Evolutionary conservation across 2,888 invertebrate genomes (phyloP), one percentile per base, ranked within the genome.

Genomic region (Rugalucina vietnamica): DNA sequence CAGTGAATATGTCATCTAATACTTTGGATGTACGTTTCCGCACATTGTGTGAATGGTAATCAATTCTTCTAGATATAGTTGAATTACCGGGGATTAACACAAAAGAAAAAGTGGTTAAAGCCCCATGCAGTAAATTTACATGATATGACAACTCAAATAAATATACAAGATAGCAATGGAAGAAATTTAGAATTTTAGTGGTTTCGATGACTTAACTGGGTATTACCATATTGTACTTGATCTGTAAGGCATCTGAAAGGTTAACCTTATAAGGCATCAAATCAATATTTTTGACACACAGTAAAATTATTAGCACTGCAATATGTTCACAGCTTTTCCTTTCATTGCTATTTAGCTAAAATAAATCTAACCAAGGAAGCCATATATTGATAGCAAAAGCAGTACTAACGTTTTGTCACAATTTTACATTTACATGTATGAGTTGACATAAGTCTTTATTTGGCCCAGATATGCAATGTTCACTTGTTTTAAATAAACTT

Each of bases 151-250:
- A 32, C 34, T 34, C 32, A 24, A 24, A 27, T 24, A 60, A 2
- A 43, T 43, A 12, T 12, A 43, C 43, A n/a, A n/a, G 8, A 65
- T 65, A 65, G 65, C 65, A 65, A 65, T 65, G 65, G 65, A 65
- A 65, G 65, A 65, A 65, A 65, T n/a, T n/a, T n/a, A n/a, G n/a
- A n/a, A n/a, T n/a, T n/a, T n/a, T n/a, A n/a, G n/a, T n/a, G n/a
- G n/a, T n/a, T n/a, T n/a, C n/a, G n/a, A n/a, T n/a, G n/a, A n/a
- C n/a, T n/a, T n/a, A n/a, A n/a, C n/a, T n/a, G n/a, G n/a, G n/a
- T n/a, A n/a, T n/a, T n/a, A n/a, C n/a, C n/a, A n/a, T n/a, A n/a
- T n/a, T n/a, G n/a, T n/a, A n/a, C n/a, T n/a, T n/a, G n/a, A n/a
- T n/a, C n/a, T n/a, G n/a, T n/a, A n/a, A n/a, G n/a, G n/a, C n/a